Base-by-base conservation (phyloP, 2,888 invertebrate genomes). In the Folsomia candida region DNA sequence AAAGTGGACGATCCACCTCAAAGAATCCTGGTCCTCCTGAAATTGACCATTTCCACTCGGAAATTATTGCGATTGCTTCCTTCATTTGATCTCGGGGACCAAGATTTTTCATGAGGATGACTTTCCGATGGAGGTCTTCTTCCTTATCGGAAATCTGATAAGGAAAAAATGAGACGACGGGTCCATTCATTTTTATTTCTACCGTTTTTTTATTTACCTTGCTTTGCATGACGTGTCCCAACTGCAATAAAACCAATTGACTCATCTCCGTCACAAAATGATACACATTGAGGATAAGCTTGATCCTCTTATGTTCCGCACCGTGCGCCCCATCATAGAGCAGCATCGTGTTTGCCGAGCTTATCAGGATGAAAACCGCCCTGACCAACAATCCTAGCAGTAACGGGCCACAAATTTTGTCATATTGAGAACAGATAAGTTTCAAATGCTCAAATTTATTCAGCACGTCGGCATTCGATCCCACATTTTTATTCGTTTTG, bases 21-120 rank as follows among this genome's bases (percentile, higher is more conserved):
- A 75, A 75, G 67, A 75, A 75, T 66, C 70, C 67, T 9, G 75
- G 75, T 25, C 74, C 72, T n/a, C 73, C 75, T 1, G 69, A 71
- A 1, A 71, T 4, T 18, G 24, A 27, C 72, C 72, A 75, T 6
- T 75, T 64, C 75, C 75, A 75, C 26, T 69, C 70, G 0, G 24
- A 64, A 37, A 75, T 51, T 0, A 69, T 68, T 4, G 54, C 28
- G 68, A 73, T 67, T 6, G 69, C 71, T 65, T 75, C 73, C 57
- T 71, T 73, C 71, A 75, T 26, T 63, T 75, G 71, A 27, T 73
- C 71, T 37, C 75, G 47, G 24, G 68, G 67, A 1, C 67, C 69
- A 57, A 73, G 65, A 58, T 75, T 68, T 26, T 51, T 61, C 75
- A 75, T 75, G 26, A 75, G 67, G 25, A 75, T 75, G 2, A 73